Evolutionary conservation across 2,113 vertebrate species (phyloP), one percentile per base, ranked within the genome.

Genomic region (Eudyptes chrysolophus): DNA sequence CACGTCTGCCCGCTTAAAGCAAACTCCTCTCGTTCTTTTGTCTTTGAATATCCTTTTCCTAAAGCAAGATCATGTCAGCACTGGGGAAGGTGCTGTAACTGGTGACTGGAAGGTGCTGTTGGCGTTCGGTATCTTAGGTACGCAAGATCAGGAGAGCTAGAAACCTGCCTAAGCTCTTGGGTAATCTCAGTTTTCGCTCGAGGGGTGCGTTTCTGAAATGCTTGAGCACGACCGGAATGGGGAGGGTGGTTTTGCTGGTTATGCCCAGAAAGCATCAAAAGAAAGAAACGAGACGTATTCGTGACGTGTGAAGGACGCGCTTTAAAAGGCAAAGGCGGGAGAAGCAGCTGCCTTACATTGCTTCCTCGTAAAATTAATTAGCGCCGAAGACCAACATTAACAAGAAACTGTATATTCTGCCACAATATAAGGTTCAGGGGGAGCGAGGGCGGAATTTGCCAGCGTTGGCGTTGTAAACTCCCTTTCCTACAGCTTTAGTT

Each of bases 321-420:
- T 94, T 94, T 94, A 54, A 92, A 84, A 93, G 93, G 83, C 55
- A 83, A 94, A 88, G 88, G 94, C 87, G 60, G 81, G 29, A 21
- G 71, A 55, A 64, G 68, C 70, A 85, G 26, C 57, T 68, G 29
- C 44, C 46, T 70, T 65, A 3, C 75, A 64, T 84, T 66, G 71
- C 82, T 94, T 80, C 48, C 76, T 92, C 27, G 30, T 93, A 48
- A 93, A 94, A 84, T 89, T 80, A 94, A 93, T 92, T 71, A 74
- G 52, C n/a, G 92, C 81, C 68, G 38, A 36, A 55, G 94, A 74
- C 92, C 90, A 93, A 76, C 11, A 48, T 24, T 87, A 89, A 13
- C 91, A 82, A 78, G 52, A 84, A 49, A 57, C 30, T 60, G 2
- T 61, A 1, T 70, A 4, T 84, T 75, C 48, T 92, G 84, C 80